phyloP scores from a whole-genome alignment of 2,888 invertebrate genomes.

The Gortyna flavago region DNA sequence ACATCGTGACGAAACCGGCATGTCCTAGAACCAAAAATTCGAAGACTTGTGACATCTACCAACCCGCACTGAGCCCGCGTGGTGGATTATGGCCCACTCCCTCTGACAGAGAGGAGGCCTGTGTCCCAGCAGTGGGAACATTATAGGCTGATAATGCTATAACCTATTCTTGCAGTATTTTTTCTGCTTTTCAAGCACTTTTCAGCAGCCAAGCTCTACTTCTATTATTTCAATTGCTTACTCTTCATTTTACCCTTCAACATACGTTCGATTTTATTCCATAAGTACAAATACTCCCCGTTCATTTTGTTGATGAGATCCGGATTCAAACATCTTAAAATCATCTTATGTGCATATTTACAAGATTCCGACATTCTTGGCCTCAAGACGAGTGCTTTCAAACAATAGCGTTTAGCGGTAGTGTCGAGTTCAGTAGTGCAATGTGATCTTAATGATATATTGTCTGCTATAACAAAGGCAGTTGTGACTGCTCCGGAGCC shows the following conservation, averaged over 20 bases:
- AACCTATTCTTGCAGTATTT: background rate
- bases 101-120: too few relatives aligned
- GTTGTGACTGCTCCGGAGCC: background rate
- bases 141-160: too few relatives aligned
- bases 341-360: background rate
- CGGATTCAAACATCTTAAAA: background rate
- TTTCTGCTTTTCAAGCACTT: background rate
- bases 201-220: too few relatives aligned
- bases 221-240: background rate
- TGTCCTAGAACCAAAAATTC: too few relatives aligned
- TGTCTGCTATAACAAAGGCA: slow-evolving; percentile 37
- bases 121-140: too few relatives aligned
- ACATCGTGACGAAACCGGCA: too few relatives aligned
- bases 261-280: background rate
- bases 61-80: too few relatives aligned
- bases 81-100: too few relatives aligned
- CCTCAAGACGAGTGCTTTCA: background rate
- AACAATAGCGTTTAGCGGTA: slow-evolving; percentile 25
- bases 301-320: background rate
- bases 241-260: background rate
- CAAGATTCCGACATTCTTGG: background rate
- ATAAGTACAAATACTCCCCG: background rate
- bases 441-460: slow-evolving; percentile 35
- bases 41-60: too few relatives aligned
- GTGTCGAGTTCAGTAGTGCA: slow-evolving; percentile 29